phyloP scores from a whole-genome alignment of 2,888 invertebrate species.

The Mylabris sibirica region DNA sequence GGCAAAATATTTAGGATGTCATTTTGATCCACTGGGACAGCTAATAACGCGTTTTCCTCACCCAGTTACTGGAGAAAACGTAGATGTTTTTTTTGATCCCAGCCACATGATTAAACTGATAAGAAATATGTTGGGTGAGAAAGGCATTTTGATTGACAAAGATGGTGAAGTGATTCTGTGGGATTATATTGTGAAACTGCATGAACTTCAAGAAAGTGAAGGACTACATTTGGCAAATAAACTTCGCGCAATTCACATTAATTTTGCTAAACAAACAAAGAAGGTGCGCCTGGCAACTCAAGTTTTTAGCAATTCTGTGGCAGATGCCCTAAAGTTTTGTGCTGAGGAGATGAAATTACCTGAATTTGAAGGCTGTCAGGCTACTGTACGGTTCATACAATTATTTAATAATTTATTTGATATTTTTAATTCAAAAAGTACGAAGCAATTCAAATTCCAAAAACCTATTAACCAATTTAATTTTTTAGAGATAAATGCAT shows the following conservation, averaged over 20 bases:
- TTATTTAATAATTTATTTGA: too few species aligned
- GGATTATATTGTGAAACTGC: slow-evolving; percentile 21
- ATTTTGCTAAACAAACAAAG: slow-evolving; percentile 15
- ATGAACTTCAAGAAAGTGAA: slow-evolving; percentile 24
- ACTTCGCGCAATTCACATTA: slow-evolving; percentile 23
- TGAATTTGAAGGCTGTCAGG: neutral
- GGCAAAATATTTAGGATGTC: slow-evolving; percentile 33
- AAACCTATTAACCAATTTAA: too few species aligned
- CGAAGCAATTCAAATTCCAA: too few species aligned
- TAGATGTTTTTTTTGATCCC: slow-evolving; percentile 18
- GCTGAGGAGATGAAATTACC: slow-evolving; percentile 1
- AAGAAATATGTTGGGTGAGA: slow-evolving; percentile 25
- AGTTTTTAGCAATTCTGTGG: slow-evolving; percentile 14
- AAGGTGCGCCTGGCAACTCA: neutral
- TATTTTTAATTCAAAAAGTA: too few species aligned
- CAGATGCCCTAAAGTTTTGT: slow-evolving; percentile 13
- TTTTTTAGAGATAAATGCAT: too few species aligned
- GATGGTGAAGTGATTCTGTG: slow-evolving; percentile 26
- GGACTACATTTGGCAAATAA: slow-evolving; percentile 30
- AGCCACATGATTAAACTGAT: slow-evolving; percentile 29
- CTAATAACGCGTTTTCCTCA: too few species aligned
- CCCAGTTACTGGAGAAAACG: neutral
- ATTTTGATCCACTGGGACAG: slow-evolving; percentile 23
- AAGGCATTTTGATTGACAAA: slow-evolving; percentile 18
- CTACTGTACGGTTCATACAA: too few species aligned